Conservation (phyloP, 2,888 invertebrate species). For the Macrostomum cliftonense region DNA sequence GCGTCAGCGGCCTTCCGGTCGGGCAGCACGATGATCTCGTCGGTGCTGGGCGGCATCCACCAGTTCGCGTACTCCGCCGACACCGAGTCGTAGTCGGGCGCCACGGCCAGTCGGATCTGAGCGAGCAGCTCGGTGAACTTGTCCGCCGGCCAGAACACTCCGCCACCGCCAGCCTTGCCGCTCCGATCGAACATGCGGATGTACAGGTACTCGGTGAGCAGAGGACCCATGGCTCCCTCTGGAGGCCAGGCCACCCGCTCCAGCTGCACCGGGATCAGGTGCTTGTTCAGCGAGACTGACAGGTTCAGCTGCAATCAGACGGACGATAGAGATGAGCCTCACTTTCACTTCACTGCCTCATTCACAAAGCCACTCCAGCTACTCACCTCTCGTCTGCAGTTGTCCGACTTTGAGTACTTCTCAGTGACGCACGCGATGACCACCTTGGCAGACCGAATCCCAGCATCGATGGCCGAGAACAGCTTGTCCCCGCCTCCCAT, state of each 20-base stretch:
- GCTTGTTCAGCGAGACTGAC: slow-evolving; percentile 24
- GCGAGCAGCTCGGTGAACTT: slow-evolving; percentile 30
- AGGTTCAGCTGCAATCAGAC: slow-evolving; percentile 27
- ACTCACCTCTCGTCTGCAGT: slow-evolving; percentile 30
- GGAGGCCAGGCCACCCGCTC: slow-evolving; percentile 33
- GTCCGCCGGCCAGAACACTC: slow-evolving; percentile 22
- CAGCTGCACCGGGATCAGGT: slow-evolving; percentile 29
- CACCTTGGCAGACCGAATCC: slow-evolving; percentile 26
- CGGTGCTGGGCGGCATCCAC: slow-evolving; percentile 21
- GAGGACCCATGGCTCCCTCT: slow-evolving; percentile 30
- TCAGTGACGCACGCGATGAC: slow-evolving; percentile 24
- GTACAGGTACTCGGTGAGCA: slow-evolving; percentile 31
- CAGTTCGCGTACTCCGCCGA: slow-evolving; percentile 19
- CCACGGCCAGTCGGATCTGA: slow-evolving; percentile 23
- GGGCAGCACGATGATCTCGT: slow-evolving; percentile 15
- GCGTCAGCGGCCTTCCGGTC: slow-evolving; percentile 9
- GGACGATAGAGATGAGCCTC: slow-evolving; percentile 1
- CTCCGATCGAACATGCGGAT: slow-evolving; percentile 22
- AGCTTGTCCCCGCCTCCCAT: slow-evolving; percentile 35
- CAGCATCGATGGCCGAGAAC: slow-evolving; percentile 28
- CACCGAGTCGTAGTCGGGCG: slow-evolving; percentile 19
- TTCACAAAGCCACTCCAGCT: no score
- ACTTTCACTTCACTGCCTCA: no score
- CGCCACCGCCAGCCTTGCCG: slow-evolving; percentile 8
- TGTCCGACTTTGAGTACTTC: slow-evolving; percentile 30